phyloP scores from a whole-genome alignment of 2,888 invertebrate genomes.

The Tenthredo distinguenda region DNA sequence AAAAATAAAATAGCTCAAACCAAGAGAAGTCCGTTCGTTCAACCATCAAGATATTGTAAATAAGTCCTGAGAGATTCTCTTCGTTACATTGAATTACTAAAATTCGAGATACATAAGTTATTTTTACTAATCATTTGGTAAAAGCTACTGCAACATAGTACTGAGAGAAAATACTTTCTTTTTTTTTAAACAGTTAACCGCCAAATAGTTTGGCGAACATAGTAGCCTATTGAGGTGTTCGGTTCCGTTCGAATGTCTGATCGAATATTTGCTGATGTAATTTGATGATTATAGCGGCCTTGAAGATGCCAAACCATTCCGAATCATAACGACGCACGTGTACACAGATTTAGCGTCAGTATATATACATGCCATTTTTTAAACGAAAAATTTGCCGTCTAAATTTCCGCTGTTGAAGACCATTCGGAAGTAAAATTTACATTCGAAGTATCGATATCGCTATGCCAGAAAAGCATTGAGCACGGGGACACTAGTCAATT shows the following conservation, averaged over 20 bases:
- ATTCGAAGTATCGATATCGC: not conserved
- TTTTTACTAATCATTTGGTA: not conserved
- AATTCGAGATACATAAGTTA: not conserved
- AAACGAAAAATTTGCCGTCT: not conserved
- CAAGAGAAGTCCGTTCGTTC: not conserved
- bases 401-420: not conserved
- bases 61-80: not conserved
- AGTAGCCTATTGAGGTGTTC: not conserved
- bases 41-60: not conserved
- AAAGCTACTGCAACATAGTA: not conserved
- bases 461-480: constrained; percentile 8
- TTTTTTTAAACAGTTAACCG: not conserved
- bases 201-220: not conserved
- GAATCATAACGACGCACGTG: not conserved
- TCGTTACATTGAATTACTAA: not conserved
- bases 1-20: not conserved
- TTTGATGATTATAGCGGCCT: not conserved
- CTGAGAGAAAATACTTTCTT: not conserved
- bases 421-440: not conserved
- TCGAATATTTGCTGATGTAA: not conserved
- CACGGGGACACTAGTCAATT: constrained; percentile 18
- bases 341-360: not conserved
- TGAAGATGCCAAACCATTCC: not conserved
- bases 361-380: not conserved
- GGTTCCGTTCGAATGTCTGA: not conserved